Conservation (phyloP, 1,140 invertebrate genomes). For the Mactra quadrangularis region DNA sequence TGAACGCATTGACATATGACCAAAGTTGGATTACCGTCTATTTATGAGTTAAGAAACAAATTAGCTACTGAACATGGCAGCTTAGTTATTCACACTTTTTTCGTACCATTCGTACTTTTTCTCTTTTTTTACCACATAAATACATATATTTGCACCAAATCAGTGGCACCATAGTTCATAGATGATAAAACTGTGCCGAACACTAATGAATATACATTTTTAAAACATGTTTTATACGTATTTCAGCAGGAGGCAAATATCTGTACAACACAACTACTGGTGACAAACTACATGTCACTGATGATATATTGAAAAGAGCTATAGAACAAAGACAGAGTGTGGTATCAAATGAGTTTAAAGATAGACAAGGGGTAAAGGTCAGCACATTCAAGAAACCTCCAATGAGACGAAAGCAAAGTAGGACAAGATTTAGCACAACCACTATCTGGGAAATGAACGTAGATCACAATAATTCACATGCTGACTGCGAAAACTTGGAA, state of each 20-base stretch:
- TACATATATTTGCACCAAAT: too few relatives aligned
- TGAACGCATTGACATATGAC: too few relatives aligned
- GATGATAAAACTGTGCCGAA: too few relatives aligned
- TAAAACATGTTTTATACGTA: too few relatives aligned
- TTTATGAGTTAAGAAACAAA: too few relatives aligned
- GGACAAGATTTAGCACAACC: slow-evolving; percentile 50
- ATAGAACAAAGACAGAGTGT: slow-evolving; percentile 41
- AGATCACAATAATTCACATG: background rate
- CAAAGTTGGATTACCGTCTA: too few relatives aligned
- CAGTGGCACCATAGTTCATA: too few relatives aligned
- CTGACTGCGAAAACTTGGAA: background rate
- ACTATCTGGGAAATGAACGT: slow-evolving; percentile 60
- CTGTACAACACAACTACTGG: slow-evolving; percentile 53
- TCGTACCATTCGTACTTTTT: too few relatives aligned
- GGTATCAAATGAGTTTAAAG: background rate
- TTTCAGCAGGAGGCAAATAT: slow-evolving; percentile 52
- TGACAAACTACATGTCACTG: slow-evolving; percentile 46
- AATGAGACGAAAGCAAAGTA: slow-evolving; percentile 34
- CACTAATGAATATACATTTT: too few relatives aligned
- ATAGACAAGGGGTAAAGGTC: slow-evolving; percentile 5
- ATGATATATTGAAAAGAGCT: slow-evolving; percentile 38
- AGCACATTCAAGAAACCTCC: slow-evolving; percentile 32
- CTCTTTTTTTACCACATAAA: too few relatives aligned
- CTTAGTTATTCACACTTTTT: too few relatives aligned
- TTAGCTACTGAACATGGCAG: too few relatives aligned